These are phyloP conservation scores for Catostomus latipinnis DNA, from an alignment of 2,797 vertebrate species.

Conservation along the genomic window DNA sequence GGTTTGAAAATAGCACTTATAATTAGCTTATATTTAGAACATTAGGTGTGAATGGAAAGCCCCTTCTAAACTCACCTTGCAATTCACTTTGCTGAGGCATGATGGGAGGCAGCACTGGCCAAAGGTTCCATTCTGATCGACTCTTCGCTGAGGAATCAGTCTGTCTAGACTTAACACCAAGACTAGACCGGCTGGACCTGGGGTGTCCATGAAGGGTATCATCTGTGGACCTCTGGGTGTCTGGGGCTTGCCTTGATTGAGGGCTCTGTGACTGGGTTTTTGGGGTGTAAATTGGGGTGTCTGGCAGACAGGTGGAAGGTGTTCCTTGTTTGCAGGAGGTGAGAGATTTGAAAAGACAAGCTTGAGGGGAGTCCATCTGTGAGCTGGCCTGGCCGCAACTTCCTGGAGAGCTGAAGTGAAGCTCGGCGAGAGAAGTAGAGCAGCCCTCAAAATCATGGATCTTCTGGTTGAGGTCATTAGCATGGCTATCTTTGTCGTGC, in stretches of 20 bases:
- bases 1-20: slow-evolving; percentile 70
- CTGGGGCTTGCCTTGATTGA: not conserved
- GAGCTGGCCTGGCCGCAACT: slow-evolving; percentile 24
- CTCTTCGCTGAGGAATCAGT: slow-evolving; percentile 69
- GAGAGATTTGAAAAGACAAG: slow-evolving; percentile 9
- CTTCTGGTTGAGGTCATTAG: not conserved
- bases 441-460: slow-evolving; percentile 33
- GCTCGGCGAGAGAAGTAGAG: slow-evolving; percentile 47
- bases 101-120: slow-evolving; percentile 81
- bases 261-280: slow-evolving; percentile 8
- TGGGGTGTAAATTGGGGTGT: slow-evolving; percentile 10
- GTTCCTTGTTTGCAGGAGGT: slow-evolving; percentile 36
- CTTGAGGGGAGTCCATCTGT: not conserved
- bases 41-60: too few relatives aligned
- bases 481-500: slow-evolving; percentile 4
- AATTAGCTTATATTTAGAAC: not conserved
- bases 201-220: not conserved
- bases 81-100: slow-evolving; percentile 84
- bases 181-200: not conserved
- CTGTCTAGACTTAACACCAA: slow-evolving; percentile 51
- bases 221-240: slow-evolving; percentile 17
- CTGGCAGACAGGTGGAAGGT: slow-evolving; percentile 15
- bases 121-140: slow-evolving; percentile 71
- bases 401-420: slow-evolving; percentile 52
- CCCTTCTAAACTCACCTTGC: slow-evolving; percentile 60